These are phyloP conservation scores for Etheostoma nigrum DNA, from an alignment of 2,797 vertebrate genomes.

Conservation along the genomic window DNA sequence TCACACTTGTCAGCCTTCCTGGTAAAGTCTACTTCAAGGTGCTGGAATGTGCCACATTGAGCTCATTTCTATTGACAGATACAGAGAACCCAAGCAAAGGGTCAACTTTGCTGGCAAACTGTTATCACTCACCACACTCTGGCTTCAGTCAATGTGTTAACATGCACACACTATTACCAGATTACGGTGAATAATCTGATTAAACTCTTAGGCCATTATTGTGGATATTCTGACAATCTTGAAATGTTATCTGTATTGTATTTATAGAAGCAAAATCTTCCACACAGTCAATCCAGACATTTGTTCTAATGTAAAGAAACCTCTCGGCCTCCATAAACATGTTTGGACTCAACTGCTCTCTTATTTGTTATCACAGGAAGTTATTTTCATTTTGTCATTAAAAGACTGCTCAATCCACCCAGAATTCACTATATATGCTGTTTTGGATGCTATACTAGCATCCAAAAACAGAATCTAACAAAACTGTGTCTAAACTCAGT, in stretches of 20 bases:
- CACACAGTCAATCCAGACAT: neutral
- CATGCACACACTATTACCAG: constrained; percentile 11
- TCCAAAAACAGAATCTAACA: constrained; percentile 35
- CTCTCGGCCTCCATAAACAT: neutral
- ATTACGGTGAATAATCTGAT: constrained; percentile 10
- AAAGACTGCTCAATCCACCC: neutral
- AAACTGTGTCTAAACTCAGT: constrained; percentile 16
- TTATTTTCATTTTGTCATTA: constrained; percentile 32
- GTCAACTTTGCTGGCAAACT: constrained; percentile 56
- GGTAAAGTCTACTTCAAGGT: too few relatives aligned
- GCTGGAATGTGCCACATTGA: constrained; percentile 23
- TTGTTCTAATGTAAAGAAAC: neutral
- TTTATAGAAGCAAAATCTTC: neutral
- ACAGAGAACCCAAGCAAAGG: constrained; percentile 53
- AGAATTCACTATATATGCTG: constrained; percentile 16
- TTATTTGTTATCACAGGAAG: constrained; percentile 7
- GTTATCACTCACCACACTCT: constrained; percentile 51
- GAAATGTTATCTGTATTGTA: neutral
- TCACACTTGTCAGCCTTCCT: too few relatives aligned
- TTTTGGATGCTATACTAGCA: neutral
- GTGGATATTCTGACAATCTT: neutral
- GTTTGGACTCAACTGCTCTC: constrained; percentile 8
- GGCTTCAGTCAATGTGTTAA: constrained; percentile 15
- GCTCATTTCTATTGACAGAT: constrained; percentile 72
- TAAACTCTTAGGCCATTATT: neutral